Evolutionary conservation across 2,113 vertebrate genomes (phyloP), one percentile per base, ranked within the genome.

Genomic region (Apodemus sylvaticus): DNA sequence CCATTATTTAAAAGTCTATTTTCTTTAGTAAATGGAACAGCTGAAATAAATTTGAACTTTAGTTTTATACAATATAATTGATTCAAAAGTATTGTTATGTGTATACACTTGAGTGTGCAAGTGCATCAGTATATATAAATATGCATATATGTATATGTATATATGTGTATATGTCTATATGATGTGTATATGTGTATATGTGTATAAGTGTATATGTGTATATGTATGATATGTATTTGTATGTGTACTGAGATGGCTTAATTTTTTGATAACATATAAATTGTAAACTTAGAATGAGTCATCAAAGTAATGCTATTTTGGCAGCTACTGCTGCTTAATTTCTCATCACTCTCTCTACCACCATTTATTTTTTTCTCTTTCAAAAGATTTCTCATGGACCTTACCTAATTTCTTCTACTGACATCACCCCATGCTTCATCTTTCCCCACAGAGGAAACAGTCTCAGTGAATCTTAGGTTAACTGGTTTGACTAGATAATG

Each of bases 1-100:
- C 51, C 71, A 76, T 73, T 93, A 82, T 92, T 97, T 95, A 94
- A 89, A 73, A 95, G 51, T 83, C 86, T 93, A 88, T 97, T 97
- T 95, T 95, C 89, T 92, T 94, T 60, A 68, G 62, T 76, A 68
- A 85, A 60, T 86, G 39, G 62, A 93, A 94, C 31, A 93, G 90
- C 93, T 96, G 94, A 93, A 89, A 95, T 90, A 91, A 85, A 95
- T 96, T 74, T 70, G 58, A 91, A 90, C 70, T 95, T 74, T 94
- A 81, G 29, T 86, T 96, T 95, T 73, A 68, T 58, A 36, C 83
- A 76, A 86, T 39, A 92, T 51, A 93, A 93, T 51, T 31, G 39
- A 60, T 92, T 64, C n/a, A 39, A 48, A 89, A 78, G 45, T 88
- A 88, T 1, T 88, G 16, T 66, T 82, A 62, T 85, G 39, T 60